Percentiles rank a stretch among this genome's conserved stretches.
phyloP scores from a whole-genome alignment of 1,140 invertebrate species.

The Drosophila pectinifera region DNA sequence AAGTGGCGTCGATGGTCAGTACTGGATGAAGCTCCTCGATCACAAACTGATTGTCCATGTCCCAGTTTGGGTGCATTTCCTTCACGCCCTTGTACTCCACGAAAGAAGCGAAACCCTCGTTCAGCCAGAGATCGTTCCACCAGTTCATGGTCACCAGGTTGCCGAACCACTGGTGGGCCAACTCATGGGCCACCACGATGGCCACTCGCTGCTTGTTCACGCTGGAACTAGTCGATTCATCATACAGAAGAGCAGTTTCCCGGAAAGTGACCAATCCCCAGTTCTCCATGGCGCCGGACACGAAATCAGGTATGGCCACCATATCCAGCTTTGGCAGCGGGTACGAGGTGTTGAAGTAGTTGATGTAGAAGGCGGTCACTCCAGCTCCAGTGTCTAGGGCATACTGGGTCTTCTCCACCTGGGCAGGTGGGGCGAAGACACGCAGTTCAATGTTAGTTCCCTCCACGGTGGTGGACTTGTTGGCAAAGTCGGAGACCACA shows the following conservation, averaged over 20 bases:
- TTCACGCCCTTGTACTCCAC: conserved; percentile 93
- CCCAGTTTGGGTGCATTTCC: conserved; percentile 91
- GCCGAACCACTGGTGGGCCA: conserved; percentile 97
- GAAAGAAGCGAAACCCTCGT: conserved; percentile 96
- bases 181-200: conserved; percentile 94
- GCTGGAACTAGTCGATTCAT: conserved; percentile 89
- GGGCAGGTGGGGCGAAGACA: conserved; percentile 90
- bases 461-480: conserved; percentile 86
- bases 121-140: conserved; percentile 97
- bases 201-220: conserved; percentile 92
- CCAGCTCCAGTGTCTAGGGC: conserved; percentile 91
- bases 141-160: conserved; percentile 95
- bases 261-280: conserved; percentile 95
- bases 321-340: conserved; percentile 95
- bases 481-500: conserved; percentile 94
- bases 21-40: conserved; percentile 90
- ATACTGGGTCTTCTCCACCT: conserved; percentile 92
- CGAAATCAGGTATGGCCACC: conserved; percentile 97
- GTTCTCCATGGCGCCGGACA: conserved; percentile 98
- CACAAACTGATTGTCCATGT: conserved; percentile 93
- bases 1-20: conserved; percentile 90
- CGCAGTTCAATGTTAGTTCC: conserved; percentile 88
- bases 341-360: conserved; percentile 94
- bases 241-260: conserved; percentile 93
- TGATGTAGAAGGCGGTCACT: conserved; percentile 93